A percentile compares a stretch with the other conserved stretches of the same genome.
phyloP scores from a whole-genome alignment of 1,140 invertebrate genomes.

The Scaptomyza hsui region DNA sequence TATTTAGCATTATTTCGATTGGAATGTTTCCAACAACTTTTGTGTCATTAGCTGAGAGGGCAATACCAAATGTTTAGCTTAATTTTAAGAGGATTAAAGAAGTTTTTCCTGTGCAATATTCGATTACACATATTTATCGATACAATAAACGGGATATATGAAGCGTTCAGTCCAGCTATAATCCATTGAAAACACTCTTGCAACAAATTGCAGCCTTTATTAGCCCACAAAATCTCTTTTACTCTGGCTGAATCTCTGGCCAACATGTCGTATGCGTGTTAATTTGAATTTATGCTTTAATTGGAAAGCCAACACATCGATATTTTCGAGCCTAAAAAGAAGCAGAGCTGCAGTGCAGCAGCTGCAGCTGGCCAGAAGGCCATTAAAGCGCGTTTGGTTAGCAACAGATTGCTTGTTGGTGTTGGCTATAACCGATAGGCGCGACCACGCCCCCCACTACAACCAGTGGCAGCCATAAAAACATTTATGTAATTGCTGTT shows the following conservation, averaged over 20 bases:
- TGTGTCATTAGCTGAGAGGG: constrained; percentile 15
- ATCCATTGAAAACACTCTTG: constrained; percentile 11
- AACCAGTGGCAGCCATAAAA: constrained; percentile 53
- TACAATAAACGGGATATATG: not conserved
- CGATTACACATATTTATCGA: not conserved
- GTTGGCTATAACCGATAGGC: constrained; percentile 44
- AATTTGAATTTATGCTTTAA: constrained; percentile 74
- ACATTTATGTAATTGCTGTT: constrained; percentile 81
- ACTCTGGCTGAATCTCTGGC: not conserved
- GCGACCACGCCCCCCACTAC: not conserved
- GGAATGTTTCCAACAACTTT: constrained; percentile 31
- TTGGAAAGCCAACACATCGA: constrained; percentile 46
- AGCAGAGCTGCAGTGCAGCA: constrained; percentile 32
- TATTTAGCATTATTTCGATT: constrained; percentile 73
- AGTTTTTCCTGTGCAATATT: constrained; percentile 3
- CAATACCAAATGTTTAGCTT: constrained; percentile 11
- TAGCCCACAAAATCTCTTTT: not conserved
- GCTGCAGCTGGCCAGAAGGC: constrained; percentile 42
- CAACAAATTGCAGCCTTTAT: not conserved
- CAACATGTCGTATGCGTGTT: constrained; percentile 43
- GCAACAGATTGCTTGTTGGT: constrained; percentile 33
- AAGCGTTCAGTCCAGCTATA: not conserved
- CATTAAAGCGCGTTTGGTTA: constrained; percentile 69
- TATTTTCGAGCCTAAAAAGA: constrained; percentile 35
- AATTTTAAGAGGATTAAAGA: constrained; percentile 19